Conservation (phyloP, 2,888 invertebrate genomes). For the Drosophila engyochracea region DNA sequence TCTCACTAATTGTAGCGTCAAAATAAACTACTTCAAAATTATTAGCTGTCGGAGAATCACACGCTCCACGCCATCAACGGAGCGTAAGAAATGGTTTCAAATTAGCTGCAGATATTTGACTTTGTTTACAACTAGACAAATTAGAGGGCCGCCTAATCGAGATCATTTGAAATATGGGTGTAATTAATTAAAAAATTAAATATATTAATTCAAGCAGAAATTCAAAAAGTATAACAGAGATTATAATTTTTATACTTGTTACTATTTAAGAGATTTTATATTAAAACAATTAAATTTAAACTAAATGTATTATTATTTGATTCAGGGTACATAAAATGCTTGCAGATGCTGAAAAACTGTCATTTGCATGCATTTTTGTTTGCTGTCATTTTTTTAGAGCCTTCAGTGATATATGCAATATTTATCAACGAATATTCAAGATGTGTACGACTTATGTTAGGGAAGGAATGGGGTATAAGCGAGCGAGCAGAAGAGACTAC, state of each 20-base stretch:
- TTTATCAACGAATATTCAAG: not conserved
- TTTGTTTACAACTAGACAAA: constrained; percentile 13
- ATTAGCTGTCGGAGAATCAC: constrained; percentile 21
- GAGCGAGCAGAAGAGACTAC: too few species aligned
- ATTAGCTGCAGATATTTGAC: constrained; percentile 45
- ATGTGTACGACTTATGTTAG: not conserved
- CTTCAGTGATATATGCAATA: not conserved
- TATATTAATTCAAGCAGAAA: not conserved
- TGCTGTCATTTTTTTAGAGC: not conserved
- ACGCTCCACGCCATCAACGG: constrained; percentile 3
- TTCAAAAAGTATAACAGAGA: not conserved
- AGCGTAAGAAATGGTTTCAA: constrained; percentile 31
- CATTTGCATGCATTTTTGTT: too few species aligned
- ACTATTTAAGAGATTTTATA: not conserved
- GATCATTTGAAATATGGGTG: not conserved
- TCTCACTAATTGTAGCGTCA: constrained; percentile 46
- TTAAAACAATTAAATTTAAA: not conserved
- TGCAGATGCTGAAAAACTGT: not conserved
- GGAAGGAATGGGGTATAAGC: too few species aligned
- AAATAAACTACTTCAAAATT: constrained; percentile 62
- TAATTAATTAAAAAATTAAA: not conserved
- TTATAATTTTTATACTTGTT: not conserved
- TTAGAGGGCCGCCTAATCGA: not conserved
- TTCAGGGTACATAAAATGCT: not conserved
- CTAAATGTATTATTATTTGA: not conserved